phyloP scores from a whole-genome alignment of 2,888 invertebrate species.

The Diarsia mendica region DNA sequence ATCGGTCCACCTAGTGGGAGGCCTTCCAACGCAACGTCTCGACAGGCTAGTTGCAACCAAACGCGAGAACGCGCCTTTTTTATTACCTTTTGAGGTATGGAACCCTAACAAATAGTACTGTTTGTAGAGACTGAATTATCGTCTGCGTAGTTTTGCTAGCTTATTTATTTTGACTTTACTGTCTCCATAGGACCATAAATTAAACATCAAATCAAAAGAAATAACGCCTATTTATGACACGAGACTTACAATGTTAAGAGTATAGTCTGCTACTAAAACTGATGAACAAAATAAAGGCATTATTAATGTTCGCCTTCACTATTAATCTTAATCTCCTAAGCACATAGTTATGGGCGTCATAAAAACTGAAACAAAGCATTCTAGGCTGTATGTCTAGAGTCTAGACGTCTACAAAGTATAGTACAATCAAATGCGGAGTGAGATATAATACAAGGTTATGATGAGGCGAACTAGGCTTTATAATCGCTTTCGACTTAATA shows the following conservation, averaged over 20 bases:
- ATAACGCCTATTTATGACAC: neutral
- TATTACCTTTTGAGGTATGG: neutral
- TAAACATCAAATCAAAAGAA: neutral
- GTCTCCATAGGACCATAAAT: neutral
- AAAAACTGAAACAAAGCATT: slow-evolving; percentile 47
- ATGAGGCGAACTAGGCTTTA: neutral
- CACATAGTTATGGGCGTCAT: slow-evolving; percentile 23
- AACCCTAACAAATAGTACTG: too few species aligned
- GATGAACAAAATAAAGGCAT: slow-evolving; percentile 32
- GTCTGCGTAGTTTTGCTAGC: neutral
- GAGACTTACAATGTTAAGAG: neutral
- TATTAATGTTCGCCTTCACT: slow-evolving; percentile 32
- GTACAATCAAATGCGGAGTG: slow-evolving; percentile 42
- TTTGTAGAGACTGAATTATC: neutral
- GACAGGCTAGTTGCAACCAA: too few species aligned
- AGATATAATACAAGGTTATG: slow-evolving; percentile 5
- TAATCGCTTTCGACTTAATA: neutral
- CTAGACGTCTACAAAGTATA: slow-evolving; percentile 51
- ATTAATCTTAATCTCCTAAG: slow-evolving; percentile 44
- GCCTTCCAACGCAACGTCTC: too few species aligned
- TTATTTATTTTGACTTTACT: neutral
- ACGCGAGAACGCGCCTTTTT: too few species aligned
- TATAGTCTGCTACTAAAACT: slow-evolving; percentile 12
- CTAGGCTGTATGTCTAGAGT: slow-evolving; percentile 37
- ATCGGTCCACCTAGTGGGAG: too few species aligned